Conservation (phyloP, 2,113 vertebrate genomes). For the Lepidothrix coronata region DNA sequence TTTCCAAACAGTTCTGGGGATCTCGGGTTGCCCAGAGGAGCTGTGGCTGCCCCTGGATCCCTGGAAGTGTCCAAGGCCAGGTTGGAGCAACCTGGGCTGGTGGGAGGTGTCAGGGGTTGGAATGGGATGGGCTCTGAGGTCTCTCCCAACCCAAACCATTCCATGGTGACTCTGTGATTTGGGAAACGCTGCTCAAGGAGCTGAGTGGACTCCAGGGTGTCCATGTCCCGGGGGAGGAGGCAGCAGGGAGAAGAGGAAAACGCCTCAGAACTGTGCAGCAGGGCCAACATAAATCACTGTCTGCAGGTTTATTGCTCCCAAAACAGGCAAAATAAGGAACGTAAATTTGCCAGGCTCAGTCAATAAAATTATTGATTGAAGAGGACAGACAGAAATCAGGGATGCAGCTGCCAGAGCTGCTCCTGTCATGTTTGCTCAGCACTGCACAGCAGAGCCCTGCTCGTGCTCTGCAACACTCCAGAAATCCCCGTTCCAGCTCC, state of each 20-base stretch:
- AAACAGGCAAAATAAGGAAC: not conserved
- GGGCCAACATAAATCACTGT: rapidly evolving
- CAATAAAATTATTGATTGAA: rapidly evolving
- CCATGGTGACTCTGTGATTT: not conserved
- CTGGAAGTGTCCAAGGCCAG: not conserved
- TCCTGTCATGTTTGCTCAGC: rapidly evolving
- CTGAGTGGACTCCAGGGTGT: not conserved
- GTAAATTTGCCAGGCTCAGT: not conserved
- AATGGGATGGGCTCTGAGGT: rapidly evolving
- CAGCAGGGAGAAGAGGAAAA: not conserved
- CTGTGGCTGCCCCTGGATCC: not conserved
- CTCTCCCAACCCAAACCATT: not conserved
- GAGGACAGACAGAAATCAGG: not conserved
- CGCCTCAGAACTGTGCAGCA: rapidly evolving
- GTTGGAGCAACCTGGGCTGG: not conserved
- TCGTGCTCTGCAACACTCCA: rapidly evolving
- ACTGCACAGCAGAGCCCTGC: rapidly evolving
- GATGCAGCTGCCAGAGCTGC: not conserved
- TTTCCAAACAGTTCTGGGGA: not conserved
- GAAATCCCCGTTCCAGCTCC: rapidly evolving
- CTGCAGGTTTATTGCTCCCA: not conserved
- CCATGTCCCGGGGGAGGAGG: not conserved
- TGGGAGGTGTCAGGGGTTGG: not conserved
- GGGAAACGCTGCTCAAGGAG: not conserved
- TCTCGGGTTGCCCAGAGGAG: not conserved